phyloP scores from a whole-genome alignment of 2,797 vertebrate genomes.

The Zenarchopterus dispar region DNA sequence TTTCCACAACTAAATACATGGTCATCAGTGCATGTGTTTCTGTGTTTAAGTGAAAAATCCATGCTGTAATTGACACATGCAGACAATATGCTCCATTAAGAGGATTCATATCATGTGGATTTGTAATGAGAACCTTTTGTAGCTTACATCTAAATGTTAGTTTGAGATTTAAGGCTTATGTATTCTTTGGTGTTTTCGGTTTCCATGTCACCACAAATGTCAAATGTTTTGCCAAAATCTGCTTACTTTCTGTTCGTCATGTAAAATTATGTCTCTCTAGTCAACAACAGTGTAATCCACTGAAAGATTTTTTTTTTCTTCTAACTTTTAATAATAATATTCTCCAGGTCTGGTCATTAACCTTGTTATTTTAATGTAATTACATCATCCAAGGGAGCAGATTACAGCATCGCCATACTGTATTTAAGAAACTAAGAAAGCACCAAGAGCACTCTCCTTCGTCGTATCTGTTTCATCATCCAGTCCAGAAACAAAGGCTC shows the following conservation, averaged over 20 bases:
- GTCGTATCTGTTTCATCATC: conserved; percentile 65
- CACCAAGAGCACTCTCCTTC: conserved; percentile 52
- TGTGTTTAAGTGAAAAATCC: conserved; percentile 44
- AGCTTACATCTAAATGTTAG: conserved; percentile 47
- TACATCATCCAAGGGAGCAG: conserved; percentile 61
- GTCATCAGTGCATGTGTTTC: conserved; percentile 20
- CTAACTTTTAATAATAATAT: conserved; percentile 54
- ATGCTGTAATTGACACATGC: conserved; percentile 69
- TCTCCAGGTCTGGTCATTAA: conserved; percentile 51
- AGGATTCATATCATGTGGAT: conserved; percentile 71
- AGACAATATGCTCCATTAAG: conserved; percentile 68
- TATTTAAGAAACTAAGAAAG: conserved; percentile 61
- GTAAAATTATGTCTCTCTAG: conserved; percentile 5
- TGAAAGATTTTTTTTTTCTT: conserved; percentile 11
- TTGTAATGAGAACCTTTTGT: conserved; percentile 65
- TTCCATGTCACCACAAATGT: conserved; percentile 49
- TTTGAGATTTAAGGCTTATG: conserved; percentile 49
- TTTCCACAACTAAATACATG: conserved; percentile 23
- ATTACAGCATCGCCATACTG: conserved; percentile 57
- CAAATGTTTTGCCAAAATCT: conserved; percentile 45
- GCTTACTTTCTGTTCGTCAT: conserved; percentile 42
- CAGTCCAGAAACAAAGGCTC: conserved; percentile 55
- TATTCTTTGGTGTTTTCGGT: conserved; percentile 37
- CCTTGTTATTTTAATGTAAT: conserved; percentile 43
- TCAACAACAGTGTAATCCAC: conserved; percentile 15